A percentile compares a stretch with the other conserved stretches of the same genome.
Conservation (phyloP, 2,797 vertebrate species). For the Luscinia megarhynchos region DNA sequence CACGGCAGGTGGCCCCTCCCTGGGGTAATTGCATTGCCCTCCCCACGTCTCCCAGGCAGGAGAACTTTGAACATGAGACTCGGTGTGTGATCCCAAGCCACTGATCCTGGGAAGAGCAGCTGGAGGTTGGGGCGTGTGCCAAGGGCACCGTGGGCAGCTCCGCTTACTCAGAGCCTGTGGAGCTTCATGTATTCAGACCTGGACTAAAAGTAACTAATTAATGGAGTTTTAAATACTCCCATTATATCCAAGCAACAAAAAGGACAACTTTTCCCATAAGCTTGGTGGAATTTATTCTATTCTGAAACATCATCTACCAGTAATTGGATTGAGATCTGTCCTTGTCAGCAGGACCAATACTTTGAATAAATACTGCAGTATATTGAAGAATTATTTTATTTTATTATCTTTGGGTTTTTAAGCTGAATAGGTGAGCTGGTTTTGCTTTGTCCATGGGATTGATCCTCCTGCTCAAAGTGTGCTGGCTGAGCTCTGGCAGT, state of each 20-base stretch:
- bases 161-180: not conserved
- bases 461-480: not conserved
- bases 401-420: not conserved
- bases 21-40: not conserved
- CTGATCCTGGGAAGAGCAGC: not conserved
- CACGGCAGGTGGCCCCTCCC: not conserved
- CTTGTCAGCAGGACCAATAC: not conserved
- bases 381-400: not conserved
- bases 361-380: not conserved
- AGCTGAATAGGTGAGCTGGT: not conserved
- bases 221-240: not conserved
- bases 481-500: not conserved
- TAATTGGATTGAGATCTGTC: not conserved
- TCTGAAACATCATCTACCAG: not conserved
- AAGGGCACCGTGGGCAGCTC: not conserved
- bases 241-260: not conserved
- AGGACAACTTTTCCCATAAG: not conserved
- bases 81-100: rapidly evolving
- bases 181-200: not conserved
- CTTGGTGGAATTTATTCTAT: not conserved
- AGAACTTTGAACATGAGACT: not conserved
- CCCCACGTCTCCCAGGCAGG: not conserved
- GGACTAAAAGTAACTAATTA: not conserved
- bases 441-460: not conserved
- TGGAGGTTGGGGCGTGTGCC: rapidly evolving